Evolutionary conservation across 2,888 invertebrate species (phyloP), one percentile per base, ranked within the genome.

Genomic region (Drosophila setosimentum): DNA sequence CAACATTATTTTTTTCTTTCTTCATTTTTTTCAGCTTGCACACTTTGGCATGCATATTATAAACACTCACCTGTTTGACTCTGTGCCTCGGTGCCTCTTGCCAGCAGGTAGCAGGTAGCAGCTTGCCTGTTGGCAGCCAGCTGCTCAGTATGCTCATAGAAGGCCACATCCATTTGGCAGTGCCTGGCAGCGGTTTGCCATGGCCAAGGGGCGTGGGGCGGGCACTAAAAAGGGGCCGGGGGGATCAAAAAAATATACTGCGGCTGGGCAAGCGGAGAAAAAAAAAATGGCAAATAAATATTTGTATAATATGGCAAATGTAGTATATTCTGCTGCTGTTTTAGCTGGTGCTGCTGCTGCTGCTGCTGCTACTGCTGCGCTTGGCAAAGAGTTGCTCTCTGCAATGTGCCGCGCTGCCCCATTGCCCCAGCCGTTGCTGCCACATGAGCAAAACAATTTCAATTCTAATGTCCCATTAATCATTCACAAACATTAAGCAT

Each of bases 381-480:
- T 81, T 74, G 73, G 59, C 61, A 45, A 54, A 64, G 62, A 75
- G 53, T 63, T 58, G 33, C 54, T 37, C 48, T 40, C 63, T 68
- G 65, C 63, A 68, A 45, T 21, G 16, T 16, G 45, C 21, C 24
- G 11, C 11, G 50, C 70, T 53, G 57, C 32, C 32, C 30, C 51
- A 32, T 35, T 62, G 37, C 55, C 50, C 16, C 45, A n/a, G n/a
- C 59, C 73, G 35, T 45, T 55, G 63, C 66, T 49, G 62, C 78
- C 68, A 73, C 66, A 66, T 62, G 67, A 74, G 78, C 78, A 78
- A 87, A 89, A 89, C 87, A 86, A 89, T 89, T 89, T 87, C 82
- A 76, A 89, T 89, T 89, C 89, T 89, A 86, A 86, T 86, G 89
- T 80, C 76, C 82, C 87, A 86, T 86, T 86, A 86, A 89, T 86